phyloP scores from a whole-genome alignment of 2,797 vertebrate genomes.

The Lerista edwardsae region DNA sequence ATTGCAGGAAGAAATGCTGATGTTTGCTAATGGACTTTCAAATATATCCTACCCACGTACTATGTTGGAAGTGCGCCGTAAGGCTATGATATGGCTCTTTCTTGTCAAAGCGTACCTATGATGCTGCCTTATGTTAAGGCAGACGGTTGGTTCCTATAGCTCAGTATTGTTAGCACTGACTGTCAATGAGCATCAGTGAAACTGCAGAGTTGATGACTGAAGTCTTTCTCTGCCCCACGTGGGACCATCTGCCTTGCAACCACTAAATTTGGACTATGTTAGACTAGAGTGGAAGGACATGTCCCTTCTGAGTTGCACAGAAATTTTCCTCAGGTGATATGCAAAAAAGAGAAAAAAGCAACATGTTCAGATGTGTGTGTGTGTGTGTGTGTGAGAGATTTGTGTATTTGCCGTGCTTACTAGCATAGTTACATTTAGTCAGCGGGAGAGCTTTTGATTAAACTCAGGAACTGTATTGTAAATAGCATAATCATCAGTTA shows the following conservation, averaged over 20 bases:
- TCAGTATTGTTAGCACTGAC: too few species aligned
- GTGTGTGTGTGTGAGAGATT: not conserved
- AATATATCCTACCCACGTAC: not conserved
- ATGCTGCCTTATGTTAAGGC: too few species aligned
- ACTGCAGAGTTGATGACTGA: too few species aligned
- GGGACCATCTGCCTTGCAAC: too few species aligned
- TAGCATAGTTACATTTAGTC: not conserved
- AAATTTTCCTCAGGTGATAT: not conserved
- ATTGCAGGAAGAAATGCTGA: not conserved
- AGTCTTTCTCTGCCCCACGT: too few species aligned
- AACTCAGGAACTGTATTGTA: conserved; percentile 7
- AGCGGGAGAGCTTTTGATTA: not conserved
- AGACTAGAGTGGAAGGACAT: not conserved
- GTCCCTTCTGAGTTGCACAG: not conserved
- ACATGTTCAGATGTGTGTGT: not conserved
- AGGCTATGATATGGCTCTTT: not conserved
- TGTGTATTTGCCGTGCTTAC: not conserved
- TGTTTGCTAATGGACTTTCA: conserved; percentile 40
- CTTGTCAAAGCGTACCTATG: not conserved
- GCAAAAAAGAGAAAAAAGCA: too few species aligned
- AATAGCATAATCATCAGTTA: not conserved
- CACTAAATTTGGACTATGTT: not conserved
- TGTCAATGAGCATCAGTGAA: too few species aligned
- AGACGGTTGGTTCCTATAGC: too few species aligned
- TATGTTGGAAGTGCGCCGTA: not conserved